Evolutionary conservation across 2,797 vertebrate species (phyloP).

Genomic region (Anguilla marmorata): DNA sequence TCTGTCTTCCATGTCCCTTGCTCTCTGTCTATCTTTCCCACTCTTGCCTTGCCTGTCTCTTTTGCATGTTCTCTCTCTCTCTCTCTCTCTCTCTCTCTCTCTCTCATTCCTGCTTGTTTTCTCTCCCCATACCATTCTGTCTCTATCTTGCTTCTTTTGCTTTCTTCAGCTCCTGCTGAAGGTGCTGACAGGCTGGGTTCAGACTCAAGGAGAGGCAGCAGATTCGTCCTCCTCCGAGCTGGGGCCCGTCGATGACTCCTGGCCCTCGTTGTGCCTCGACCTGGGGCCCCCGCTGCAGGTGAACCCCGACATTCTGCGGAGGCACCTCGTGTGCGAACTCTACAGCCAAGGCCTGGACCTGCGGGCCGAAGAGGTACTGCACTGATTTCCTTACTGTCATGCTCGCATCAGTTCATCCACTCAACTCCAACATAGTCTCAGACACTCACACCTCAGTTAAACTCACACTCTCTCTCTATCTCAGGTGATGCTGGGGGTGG

Average conservation of each 20-base stretch:
- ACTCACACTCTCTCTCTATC: not conserved
- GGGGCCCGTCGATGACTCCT: conserved; percentile 68
- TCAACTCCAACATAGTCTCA: not conserved
- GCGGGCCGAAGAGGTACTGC: conserved; percentile 84
- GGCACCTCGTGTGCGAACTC: conserved; percentile 90
- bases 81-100: not conserved
- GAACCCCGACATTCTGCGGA: conserved; percentile 80
- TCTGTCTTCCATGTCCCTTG: not conserved
- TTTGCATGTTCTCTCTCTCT: fast-evolving
- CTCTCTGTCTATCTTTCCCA: not conserved
- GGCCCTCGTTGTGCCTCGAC: conserved; percentile 83
- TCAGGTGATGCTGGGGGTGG: conserved; percentile 87
- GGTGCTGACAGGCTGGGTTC: conserved; percentile 81
- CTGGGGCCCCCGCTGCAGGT: conserved; percentile 86
- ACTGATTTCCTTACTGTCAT: too few species aligned
- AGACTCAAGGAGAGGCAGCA: conserved; percentile 70
- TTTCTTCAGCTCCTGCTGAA: conserved; percentile 82
- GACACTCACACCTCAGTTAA: not conserved
- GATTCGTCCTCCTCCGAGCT: conserved; percentile 25
- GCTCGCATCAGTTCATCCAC: not conserved
- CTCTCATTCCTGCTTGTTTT: not conserved
- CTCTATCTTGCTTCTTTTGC: not conserved
- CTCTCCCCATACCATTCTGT: not conserved
- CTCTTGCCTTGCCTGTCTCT: not conserved
- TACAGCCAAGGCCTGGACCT: conserved; percentile 90